Evolutionary conservation across 2,888 invertebrate species (phyloP).

Genomic region (Pristionchus japonicus): DNA sequence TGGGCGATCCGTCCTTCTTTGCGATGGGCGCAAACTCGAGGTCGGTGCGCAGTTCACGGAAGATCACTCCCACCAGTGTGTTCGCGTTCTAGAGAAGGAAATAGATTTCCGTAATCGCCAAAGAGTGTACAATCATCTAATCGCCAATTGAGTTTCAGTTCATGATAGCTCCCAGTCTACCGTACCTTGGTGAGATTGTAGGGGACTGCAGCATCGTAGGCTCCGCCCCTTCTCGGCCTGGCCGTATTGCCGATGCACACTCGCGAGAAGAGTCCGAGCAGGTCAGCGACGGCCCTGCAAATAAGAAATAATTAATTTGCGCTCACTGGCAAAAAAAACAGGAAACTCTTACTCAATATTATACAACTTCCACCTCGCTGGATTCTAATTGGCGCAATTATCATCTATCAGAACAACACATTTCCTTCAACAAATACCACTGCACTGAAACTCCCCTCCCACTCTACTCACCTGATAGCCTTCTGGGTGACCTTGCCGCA

Average conservation of each 20-base stretch:
- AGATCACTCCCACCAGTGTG: neutral
- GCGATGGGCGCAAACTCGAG: constrained; percentile 23
- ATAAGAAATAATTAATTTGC: too few species aligned
- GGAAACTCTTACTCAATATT: too few species aligned
- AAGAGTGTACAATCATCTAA: too few species aligned
- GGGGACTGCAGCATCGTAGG: neutral
- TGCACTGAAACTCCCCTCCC: neutral
- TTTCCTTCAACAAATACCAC: too few species aligned
- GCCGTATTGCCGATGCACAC: constrained; percentile 41
- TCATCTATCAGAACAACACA: too few species aligned
- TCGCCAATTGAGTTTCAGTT: neutral
- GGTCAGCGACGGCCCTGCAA: constrained; percentile 28
- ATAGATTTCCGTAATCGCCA: neutral
- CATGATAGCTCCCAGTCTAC: neutral
- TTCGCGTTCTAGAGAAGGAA: neutral
- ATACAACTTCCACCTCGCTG: too few species aligned
- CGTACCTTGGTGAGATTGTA: constrained; percentile 42
- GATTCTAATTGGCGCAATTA: too few species aligned
- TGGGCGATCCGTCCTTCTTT: neutral
- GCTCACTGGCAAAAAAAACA: too few species aligned
- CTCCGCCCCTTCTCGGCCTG: neutral
- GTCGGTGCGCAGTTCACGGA: constrained; percentile 5
- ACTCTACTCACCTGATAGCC: neutral
- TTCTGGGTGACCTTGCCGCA: neutral
- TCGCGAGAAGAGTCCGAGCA: constrained; percentile 42